phyloP scores from a whole-genome alignment of 2,888 invertebrate genomes.

The Leptinotarsa peninsularis region DNA sequence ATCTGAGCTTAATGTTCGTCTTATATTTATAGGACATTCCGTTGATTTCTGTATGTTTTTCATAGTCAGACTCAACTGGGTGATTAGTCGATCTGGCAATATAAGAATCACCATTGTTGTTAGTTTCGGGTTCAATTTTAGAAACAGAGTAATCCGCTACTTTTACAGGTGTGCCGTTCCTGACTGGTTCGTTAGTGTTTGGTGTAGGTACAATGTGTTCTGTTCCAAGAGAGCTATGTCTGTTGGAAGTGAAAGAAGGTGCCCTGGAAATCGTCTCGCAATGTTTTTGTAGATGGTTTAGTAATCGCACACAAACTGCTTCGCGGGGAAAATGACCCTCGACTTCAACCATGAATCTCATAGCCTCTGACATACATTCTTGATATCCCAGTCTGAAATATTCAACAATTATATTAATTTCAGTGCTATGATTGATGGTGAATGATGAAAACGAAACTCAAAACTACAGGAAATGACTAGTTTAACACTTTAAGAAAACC shows the following conservation, averaged over 20 bases:
- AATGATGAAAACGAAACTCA: no score
- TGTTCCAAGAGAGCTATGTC: constrained; percentile 47
- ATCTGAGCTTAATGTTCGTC: constrained; percentile 91
- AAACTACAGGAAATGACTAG: no score
- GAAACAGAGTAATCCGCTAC: constrained; percentile 42
- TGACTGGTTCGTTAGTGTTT: constrained; percentile 47
- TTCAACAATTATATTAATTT: not conserved
- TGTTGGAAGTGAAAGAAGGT: constrained; percentile 36
- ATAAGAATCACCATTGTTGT: constrained; percentile 49
- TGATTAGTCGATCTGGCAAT: constrained; percentile 27
- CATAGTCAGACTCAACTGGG: constrained; percentile 57
- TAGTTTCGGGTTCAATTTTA: constrained; percentile 50
- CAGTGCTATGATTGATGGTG: no score
- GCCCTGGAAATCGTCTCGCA: constrained; percentile 73
- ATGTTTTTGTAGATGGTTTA: constrained; percentile 87
- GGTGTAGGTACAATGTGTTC: constrained; percentile 56
- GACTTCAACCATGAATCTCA: constrained; percentile 89
- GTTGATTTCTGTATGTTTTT: constrained; percentile 49
- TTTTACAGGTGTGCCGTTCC: constrained; percentile 56
- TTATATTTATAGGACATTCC: constrained; percentile 89
- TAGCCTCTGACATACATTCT: constrained; percentile 90
- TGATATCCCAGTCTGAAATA: constrained; percentile 80
- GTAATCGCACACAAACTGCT: constrained; percentile 82
- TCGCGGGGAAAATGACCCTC: constrained; percentile 86
- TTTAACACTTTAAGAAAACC: no score